These are phyloP conservation scores for Cherax destructor DNA, from an alignment of 1,140 invertebrate genomes.

Conservation along the genomic window DNA sequence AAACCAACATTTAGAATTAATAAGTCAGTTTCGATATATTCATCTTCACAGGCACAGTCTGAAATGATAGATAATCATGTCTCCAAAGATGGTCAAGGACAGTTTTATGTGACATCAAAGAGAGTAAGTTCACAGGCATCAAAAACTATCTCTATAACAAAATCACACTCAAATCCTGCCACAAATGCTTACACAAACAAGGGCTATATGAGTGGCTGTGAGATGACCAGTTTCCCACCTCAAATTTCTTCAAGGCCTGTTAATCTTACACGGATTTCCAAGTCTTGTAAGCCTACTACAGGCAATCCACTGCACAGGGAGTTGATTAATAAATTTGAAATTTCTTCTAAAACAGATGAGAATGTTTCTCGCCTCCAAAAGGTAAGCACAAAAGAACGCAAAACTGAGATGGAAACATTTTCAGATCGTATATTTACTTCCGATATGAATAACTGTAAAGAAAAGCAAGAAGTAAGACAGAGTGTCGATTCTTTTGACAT, in stretches of 20 bases:
- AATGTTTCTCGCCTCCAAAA: conserved; percentile 28
- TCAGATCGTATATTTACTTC: conserved; percentile 19
- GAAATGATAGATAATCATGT: background rate
- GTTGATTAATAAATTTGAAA: conserved; percentile 46
- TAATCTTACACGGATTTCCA: background rate
- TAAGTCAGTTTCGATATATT: background rate
- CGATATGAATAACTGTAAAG: background rate
- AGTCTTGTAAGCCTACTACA: background rate
- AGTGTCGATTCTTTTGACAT: background rate
- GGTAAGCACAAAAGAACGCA: conserved; percentile 58
- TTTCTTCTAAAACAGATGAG: background rate
- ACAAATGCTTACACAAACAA: background rate
- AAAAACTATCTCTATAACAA: background rate
- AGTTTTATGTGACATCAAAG: background rate
- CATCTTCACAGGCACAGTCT: background rate
- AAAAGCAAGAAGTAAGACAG: background rate
- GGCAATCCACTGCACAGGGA: conserved; percentile 35
- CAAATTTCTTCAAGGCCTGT: background rate
- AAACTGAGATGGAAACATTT: conserved; percentile 44
- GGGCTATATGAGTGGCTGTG: no score
- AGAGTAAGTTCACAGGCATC: background rate
- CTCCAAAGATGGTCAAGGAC: background rate
- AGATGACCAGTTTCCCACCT: background rate
- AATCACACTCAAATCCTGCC: background rate
- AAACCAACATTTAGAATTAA: conserved; percentile 51